Base-by-base conservation (phyloP, 37 sponge, comb jelly and placozoan genomes). In the Axinella damicornis region DNA sequence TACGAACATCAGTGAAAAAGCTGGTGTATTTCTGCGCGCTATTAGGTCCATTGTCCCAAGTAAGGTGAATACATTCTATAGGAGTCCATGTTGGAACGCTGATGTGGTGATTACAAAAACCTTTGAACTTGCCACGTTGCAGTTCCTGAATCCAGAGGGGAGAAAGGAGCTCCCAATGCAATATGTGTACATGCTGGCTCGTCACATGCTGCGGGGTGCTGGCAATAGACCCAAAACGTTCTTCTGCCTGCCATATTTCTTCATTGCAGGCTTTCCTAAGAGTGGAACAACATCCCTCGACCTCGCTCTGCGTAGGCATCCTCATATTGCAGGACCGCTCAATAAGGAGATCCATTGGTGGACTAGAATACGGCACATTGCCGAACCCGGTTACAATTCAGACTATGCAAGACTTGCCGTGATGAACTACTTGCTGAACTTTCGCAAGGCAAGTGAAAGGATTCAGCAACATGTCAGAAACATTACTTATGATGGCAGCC, bases 201-300 rank as follows among this genome's bases (percentile, higher is more conserved):
- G 46, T 46, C 4, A 46, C 46, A 24, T 27, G 55, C 9, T 46
- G 9, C 9, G 9, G 4, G 9, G 46, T 46, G 46, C 9, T 46
- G 46, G 46, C 46, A 4, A 4, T 9, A 46, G 46, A 46, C 46
- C 46, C 46, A 46, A 46, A 46, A 46, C 46, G 24, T 58, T 81
- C 21, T 22, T 33, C 18, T 81, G 81, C 39, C 58, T 81, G 0
- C 81, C 81, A 27, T 2, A 28, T 27, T 72, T 83, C 74, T 83
- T 83, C 60, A 63, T 83, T 20, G 61, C 61, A 20, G 74, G 83
- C 13, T 83, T 53, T 64, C 83, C 83, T 16, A 83, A 83, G 74
- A 68, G 83, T 53, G 83, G 83, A 16, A 83, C 83, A 20, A 83
- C 83, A 12, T 25, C 67, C 1, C 58, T 81, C 1, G 53, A 69